Base-by-base conservation (phyloP, 2,888 invertebrate species). In the Agrochola circellaris region DNA sequence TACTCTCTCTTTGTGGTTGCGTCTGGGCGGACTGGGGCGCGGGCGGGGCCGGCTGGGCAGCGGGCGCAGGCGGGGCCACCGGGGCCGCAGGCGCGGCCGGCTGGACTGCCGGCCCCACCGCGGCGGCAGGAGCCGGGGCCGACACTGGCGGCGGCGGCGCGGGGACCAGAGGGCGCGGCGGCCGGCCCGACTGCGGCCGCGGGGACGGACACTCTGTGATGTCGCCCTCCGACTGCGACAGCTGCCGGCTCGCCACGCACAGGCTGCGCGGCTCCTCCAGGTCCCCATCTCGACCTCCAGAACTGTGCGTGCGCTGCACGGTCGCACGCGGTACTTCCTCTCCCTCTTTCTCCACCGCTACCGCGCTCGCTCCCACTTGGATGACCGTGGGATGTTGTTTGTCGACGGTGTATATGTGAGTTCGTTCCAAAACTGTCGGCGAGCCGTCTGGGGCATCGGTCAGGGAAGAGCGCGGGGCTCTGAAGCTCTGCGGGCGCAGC, bases 371-470 rank as follows among this genome's bases (percentile, higher is more conserved):
- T 77, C 97, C 97, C 82, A 97, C 97, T 91, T 97, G 97, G 76
- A 98, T 97, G 89, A 98, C 96, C 73, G 98, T 98, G 80, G 98
- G 98, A 91, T 98, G 98, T 81, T 98, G 98, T 93, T 98, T 98
- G 92, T 98, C 98, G 68, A 98, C 98, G 54, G 97, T 97, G 95
- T 98, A 98, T 73, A 98, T 96, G 93, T 98, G 98, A 67, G 98
- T 97, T 89, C 97, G 97, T 92, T 98, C 98, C 85, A 98, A 94
- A 64, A 97, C 97, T 26, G 97, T 95, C 45, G 97, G 96, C 75
- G 91, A 85, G n/a, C 85, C 78, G 45, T 91, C 92, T 9, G 89
- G 83, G 72, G 93, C 92, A 51, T 89, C 90, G 30, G 83, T 76
- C 88, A 89, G 83, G 84, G 95, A 95, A 83, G 92, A 93, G 72